Percentiles rank a stretch among this genome's conserved stretches.
These are phyloP conservation scores for Caenorhabditis tropicalis DNA, from an alignment of 1,140 invertebrate genomes.

Conservation along the genomic window DNA sequence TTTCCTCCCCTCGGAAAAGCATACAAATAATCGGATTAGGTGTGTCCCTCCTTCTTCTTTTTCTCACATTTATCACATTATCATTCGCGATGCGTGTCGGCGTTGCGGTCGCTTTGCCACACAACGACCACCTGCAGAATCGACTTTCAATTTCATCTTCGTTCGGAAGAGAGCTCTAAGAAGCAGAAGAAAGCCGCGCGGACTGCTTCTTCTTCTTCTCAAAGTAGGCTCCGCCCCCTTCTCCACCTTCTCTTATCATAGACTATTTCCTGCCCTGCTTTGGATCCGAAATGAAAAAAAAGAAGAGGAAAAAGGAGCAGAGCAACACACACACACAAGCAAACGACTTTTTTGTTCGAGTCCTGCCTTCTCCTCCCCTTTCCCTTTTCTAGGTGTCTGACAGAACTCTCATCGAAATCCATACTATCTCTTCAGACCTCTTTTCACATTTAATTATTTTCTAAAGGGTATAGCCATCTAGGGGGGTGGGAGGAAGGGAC, in stretches of 20 bases:
- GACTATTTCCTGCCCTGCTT: neutral
- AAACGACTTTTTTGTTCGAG: conserved; percentile 36
- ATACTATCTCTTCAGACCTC: conserved; percentile 19
- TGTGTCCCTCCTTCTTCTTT: neutral
- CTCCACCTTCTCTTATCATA: neutral
- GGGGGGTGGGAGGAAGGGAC: neutral
- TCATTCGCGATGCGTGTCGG: neutral
- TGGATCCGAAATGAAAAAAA: neutral
- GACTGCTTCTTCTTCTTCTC: neutral
- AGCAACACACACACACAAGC: neutral
- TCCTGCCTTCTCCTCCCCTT: neutral
- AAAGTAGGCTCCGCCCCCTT: too few relatives aligned
- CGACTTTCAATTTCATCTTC: neutral
- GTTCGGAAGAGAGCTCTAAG: neutral
- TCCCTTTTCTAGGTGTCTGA: neutral
- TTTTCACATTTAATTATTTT: conserved; percentile 46
- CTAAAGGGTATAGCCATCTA: conserved; percentile 43
- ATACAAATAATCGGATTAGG: too few relatives aligned
- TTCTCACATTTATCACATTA: neutral
- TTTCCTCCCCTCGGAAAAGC: neutral
- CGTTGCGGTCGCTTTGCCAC: neutral
- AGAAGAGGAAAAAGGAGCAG: neutral
- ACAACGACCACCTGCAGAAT: neutral
- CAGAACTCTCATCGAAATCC: conserved; percentile 12
- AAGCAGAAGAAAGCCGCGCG: neutral